Conservation (phyloP, 2,113 vertebrate genomes). For the Rhagologus leucostigma region DNA sequence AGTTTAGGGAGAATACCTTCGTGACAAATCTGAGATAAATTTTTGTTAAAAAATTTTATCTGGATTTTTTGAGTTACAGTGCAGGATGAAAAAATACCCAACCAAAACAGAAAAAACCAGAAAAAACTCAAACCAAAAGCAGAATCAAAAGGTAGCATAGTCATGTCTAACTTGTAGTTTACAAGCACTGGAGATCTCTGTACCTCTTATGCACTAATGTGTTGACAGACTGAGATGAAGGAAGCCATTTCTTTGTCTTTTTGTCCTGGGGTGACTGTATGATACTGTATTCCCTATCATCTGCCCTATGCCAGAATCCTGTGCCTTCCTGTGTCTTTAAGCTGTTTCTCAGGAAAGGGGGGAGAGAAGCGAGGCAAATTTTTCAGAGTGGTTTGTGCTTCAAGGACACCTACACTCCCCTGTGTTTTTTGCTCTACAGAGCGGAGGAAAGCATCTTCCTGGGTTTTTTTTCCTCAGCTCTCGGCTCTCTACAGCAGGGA, state of each 20-base stretch:
- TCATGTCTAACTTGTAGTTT: neutral
- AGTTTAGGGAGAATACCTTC: neutral
- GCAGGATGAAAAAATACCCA: neutral
- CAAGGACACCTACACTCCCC: too few relatives aligned
- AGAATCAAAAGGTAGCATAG: neutral
- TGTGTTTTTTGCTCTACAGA: too few relatives aligned
- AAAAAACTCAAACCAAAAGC: neutral
- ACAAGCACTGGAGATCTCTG: neutral
- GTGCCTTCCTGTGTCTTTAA: too few relatives aligned
- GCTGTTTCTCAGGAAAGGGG: too few relatives aligned
- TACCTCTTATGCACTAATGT: neutral
- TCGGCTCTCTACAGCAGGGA: too few relatives aligned
- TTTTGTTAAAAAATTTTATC: neutral
- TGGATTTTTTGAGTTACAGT: neutral
- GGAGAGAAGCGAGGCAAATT: too few relatives aligned
- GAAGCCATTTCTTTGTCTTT: neutral
- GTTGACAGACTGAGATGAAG: neutral
- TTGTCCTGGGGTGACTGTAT: too few relatives aligned
- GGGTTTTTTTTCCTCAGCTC: too few relatives aligned
- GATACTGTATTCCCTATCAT: too few relatives aligned
- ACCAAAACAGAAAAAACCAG: neutral
- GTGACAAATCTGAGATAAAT: neutral
- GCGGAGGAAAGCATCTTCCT: too few relatives aligned
- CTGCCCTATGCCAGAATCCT: too few relatives aligned
- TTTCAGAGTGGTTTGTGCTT: too few relatives aligned